These are phyloP conservation scores for Festucalex cinctus DNA, from an alignment of 2,113 vertebrate genomes.

Conservation along the genomic window DNA sequence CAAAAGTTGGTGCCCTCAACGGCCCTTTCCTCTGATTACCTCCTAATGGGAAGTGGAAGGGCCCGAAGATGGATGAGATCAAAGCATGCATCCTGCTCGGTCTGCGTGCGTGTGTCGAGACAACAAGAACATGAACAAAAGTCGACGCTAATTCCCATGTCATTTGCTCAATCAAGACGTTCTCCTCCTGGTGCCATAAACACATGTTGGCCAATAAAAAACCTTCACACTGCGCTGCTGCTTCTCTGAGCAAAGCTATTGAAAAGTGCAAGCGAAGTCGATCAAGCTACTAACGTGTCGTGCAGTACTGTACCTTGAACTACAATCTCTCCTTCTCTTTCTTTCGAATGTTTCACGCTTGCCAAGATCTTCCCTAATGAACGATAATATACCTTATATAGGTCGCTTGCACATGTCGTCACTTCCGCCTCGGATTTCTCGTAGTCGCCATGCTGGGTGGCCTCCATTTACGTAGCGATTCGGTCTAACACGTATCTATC, in stretches of 20 bases:
- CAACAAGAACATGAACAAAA: conserved; percentile 35
- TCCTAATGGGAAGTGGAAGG: conserved; percentile 62
- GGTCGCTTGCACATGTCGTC: too few relatives aligned
- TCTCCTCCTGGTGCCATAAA: conserved; percentile 15
- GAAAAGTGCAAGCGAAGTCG: not conserved
- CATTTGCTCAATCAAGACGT: conserved; percentile 14
- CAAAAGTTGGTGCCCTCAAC: conserved; percentile 46
- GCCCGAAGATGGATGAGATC: conserved; percentile 67
- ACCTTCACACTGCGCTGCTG: conserved; percentile 2
- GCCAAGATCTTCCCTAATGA: too few relatives aligned
- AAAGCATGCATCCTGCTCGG: conserved; percentile 36
- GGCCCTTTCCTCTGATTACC: conserved; percentile 16
- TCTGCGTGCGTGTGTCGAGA: conserved; percentile 11
- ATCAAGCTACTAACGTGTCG: not conserved
- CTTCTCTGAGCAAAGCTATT: not conserved
- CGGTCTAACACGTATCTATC: too few relatives aligned
- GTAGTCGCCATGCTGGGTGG: too few relatives aligned
- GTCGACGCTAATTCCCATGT: conserved; percentile 29
- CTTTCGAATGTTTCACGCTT: too few relatives aligned
- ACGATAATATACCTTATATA: too few relatives aligned
- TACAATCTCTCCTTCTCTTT: not conserved
- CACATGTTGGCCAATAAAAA: conserved; percentile 6
- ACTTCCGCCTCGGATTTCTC: too few relatives aligned
- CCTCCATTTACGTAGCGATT: too few relatives aligned
- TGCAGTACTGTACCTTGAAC: not conserved